Percentiles rank a stretch among this genome's conserved stretches.
Conservation (phyloP, 2,797 vertebrate genomes). For the Mormyrops boulengeri region DNA sequence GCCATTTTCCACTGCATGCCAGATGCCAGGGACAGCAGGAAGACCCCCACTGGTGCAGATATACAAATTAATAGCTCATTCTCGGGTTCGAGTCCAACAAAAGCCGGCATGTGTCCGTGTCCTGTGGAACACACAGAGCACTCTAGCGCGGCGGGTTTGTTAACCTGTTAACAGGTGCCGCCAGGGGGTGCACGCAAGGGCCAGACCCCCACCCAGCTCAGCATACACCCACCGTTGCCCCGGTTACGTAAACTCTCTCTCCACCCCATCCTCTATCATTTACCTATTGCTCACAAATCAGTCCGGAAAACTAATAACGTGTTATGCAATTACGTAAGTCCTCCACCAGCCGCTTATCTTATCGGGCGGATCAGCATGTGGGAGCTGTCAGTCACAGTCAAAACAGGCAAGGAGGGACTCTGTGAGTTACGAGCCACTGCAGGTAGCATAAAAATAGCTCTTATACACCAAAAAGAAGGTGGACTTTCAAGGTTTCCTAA, state of each 20-base stretch:
- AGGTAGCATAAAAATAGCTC: background rate
- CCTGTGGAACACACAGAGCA: background rate
- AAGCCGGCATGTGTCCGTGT: background rate
- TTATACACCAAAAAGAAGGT: background rate
- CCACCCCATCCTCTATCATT: background rate
- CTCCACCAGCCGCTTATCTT: background rate
- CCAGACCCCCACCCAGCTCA: background rate
- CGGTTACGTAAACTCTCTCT: conserved; percentile 1
- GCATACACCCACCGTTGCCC: background rate
- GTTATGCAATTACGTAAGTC: background rate
- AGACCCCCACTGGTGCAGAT: background rate
- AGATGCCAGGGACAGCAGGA: background rate
- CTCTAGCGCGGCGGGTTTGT: background rate
- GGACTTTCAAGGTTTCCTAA: background rate
- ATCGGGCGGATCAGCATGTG: background rate
- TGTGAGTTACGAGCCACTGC: background rate
- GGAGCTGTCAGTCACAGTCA: background rate
- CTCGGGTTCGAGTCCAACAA: background rate
- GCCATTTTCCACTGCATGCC: background rate
- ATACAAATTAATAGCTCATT: background rate
- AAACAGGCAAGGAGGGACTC: background rate
- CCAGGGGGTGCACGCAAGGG: background rate
- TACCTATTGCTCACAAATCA: background rate
- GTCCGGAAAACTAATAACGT: background rate
- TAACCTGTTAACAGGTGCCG: background rate